A percentile compares a stretch with the other conserved stretches of the same genome.
These are phyloP conservation scores for Alligator mississippiensis DNA, from an alignment of 2,113 vertebrate genomes.

Conservation along the genomic window DNA sequence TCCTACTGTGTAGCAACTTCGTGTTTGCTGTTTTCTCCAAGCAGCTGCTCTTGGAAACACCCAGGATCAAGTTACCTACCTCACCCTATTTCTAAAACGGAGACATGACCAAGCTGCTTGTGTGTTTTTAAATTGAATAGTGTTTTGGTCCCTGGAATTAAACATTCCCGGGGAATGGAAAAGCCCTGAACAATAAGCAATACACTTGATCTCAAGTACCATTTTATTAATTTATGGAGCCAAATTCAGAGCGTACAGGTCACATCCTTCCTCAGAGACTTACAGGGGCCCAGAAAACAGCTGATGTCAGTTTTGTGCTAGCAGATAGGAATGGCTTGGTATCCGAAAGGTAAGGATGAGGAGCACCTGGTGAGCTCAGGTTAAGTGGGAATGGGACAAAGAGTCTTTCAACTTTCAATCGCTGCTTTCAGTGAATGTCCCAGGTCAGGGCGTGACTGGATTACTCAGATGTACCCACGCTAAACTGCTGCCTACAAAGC, in stretches of 20 bases:
- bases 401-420: background rate
- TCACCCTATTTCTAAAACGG: slow-evolving; percentile 11
- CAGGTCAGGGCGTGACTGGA: background rate
- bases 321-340: background rate
- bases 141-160: background rate
- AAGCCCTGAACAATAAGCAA: slow-evolving; percentile 42
- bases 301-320: background rate
- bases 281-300: background rate
- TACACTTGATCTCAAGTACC: slow-evolving; percentile 27
- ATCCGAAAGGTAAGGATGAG: background rate
- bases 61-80: slow-evolving; percentile 1
- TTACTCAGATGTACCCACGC: background rate
- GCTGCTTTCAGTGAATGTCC: background rate
- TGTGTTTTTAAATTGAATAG: background rate
- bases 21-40: background rate
- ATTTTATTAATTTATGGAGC: slow-evolving; percentile 57
- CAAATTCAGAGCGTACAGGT: background rate
- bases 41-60: background rate
- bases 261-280: background rate
- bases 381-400: background rate
- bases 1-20: background rate
- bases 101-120: background rate
- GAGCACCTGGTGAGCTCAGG: background rate
- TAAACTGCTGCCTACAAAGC: background rate
- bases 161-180: slow-evolving; percentile 38